Percentiles rank a stretch among this genome's conserved stretches.
phyloP scores from a whole-genome alignment of 2,888 invertebrate genomes.

The Lepas anatifera region DNA sequence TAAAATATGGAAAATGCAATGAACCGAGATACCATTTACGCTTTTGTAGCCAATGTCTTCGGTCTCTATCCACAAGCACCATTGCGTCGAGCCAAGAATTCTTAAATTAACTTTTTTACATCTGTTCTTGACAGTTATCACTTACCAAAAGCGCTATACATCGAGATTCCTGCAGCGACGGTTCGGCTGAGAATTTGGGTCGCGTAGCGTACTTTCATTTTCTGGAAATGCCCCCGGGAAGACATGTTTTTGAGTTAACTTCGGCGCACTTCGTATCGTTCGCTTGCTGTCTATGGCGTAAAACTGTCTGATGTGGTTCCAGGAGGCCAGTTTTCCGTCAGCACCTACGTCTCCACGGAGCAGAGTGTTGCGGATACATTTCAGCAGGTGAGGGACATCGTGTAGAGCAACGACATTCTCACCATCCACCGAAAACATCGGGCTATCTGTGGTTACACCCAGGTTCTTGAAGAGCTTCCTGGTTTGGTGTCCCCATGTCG shows the following conservation, averaged over 20 bases:
- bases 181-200: not conserved
- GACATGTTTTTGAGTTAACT: not conserved
- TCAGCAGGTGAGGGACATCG: not conserved
- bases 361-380: not conserved
- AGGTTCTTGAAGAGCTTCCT: not conserved
- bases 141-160: not conserved
- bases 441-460: not conserved
- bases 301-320: not conserved
- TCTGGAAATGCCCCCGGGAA: not conserved
- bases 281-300: not conserved
- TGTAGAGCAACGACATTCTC: not conserved
- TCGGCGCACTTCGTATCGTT: not conserved
- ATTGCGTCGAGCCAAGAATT: too few species aligned
- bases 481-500: not conserved
- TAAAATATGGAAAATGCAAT: too few species aligned
- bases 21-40: too few species aligned
- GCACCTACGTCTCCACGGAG: not conserved
- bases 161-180: not conserved
- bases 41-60: too few species aligned
- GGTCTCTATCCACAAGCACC: too few species aligned
- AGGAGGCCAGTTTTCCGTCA: not conserved
- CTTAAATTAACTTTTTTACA: too few species aligned
- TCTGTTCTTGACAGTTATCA: too few species aligned
- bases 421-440: not conserved
- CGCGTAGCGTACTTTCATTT: not conserved